These are phyloP conservation scores for Eutolmus rufibarbis DNA, from an alignment of 2,888 invertebrate genomes.

Conservation along the genomic window DNA sequence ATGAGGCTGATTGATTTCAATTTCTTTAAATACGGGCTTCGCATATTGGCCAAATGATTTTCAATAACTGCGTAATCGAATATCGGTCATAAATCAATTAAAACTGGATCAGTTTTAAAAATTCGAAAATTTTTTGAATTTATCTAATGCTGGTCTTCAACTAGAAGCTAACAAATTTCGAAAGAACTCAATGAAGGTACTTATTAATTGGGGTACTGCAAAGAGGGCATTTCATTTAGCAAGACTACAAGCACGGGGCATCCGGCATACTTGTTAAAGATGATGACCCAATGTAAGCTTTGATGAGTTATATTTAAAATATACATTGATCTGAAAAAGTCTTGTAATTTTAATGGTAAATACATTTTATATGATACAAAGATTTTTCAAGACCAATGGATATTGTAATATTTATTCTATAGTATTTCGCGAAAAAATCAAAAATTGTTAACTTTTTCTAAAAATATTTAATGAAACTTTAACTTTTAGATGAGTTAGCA, in stretches of 20 bases:
- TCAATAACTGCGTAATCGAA: constrained; percentile 9
- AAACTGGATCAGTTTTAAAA: neutral
- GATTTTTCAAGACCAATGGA: too few species aligned
- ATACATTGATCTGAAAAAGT: too few species aligned
- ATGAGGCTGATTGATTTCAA: neutral
- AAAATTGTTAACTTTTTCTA: too few species aligned
- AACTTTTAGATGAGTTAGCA: too few species aligned
- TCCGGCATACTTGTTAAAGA: too few species aligned
- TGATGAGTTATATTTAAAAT: too few species aligned
- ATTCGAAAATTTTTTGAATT: neutral
- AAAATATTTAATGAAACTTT: too few species aligned
- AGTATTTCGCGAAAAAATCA: too few species aligned
- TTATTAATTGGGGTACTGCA: neutral
- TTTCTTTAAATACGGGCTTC: constrained; percentile 11
- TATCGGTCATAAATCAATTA: constrained; percentile 22
- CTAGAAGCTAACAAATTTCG: neutral
- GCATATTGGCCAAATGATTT: neutral
- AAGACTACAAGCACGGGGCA: neutral
- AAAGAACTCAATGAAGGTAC: neutral
- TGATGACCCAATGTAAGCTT: too few species aligned
- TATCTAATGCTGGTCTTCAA: neutral
- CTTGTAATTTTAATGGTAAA: too few species aligned
- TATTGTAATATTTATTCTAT: too few species aligned
- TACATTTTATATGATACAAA: too few species aligned
- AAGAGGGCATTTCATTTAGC: neutral